phyloP scores from a whole-genome alignment of 2,113 vertebrate species.

The Pachyramphus minor region DNA sequence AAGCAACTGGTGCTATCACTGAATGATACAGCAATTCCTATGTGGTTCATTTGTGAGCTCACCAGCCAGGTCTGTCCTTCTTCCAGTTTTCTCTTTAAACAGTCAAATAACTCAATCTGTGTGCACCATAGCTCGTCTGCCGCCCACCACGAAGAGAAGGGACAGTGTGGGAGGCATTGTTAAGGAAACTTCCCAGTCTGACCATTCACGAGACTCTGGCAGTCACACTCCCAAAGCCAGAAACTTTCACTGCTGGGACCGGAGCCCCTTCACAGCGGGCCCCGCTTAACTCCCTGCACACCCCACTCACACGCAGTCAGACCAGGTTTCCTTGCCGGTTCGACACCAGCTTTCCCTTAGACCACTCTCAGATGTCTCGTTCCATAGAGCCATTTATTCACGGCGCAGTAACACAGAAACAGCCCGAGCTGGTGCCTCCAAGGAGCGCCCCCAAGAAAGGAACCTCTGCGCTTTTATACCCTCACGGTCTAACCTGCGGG shows the following conservation, averaged over 20 bases:
- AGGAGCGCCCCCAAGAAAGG: not conserved
- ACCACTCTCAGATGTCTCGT: not conserved
- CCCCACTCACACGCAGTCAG: not conserved
- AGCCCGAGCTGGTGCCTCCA: not conserved
- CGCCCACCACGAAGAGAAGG: not conserved
- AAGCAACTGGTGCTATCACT: not conserved
- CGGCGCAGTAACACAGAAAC: not conserved
- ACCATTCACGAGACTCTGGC: not conserved
- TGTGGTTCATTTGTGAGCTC: not conserved
- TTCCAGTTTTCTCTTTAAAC: not conserved
- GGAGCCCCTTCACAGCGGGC: not conserved
- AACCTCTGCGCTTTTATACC: not conserved
- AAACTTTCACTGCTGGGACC: not conserved
- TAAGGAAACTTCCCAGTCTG: not conserved
- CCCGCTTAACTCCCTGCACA: not conserved
- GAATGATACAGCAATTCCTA: not conserved
- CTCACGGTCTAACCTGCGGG: not conserved
- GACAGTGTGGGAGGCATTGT: not conserved
- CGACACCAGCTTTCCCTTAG: not conserved
- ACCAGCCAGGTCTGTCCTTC: not conserved
- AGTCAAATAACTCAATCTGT: not conserved
- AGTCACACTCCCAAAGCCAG: not conserved
- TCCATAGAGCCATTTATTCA: not conserved
- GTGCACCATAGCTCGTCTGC: not conserved
- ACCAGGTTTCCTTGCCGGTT: not conserved